Evolutionary conservation across 2,113 vertebrate genomes (phyloP).

Genomic region (Pedetes capensis): DNA sequence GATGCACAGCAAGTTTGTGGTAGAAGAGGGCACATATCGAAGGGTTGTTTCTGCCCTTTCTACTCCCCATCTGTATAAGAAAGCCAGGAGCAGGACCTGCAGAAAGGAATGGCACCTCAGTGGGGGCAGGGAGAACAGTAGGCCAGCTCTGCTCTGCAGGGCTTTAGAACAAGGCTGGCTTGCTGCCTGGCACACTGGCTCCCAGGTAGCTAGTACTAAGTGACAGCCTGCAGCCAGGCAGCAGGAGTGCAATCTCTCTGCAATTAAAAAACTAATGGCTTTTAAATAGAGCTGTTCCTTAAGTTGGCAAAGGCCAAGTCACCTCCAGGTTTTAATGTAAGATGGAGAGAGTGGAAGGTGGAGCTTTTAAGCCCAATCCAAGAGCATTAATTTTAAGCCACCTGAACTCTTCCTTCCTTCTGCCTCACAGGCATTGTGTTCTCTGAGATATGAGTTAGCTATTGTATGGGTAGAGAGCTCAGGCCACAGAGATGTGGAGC

Average conservation of each 20-base stretch:
- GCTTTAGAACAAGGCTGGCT: neutral
- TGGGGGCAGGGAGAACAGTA: neutral
- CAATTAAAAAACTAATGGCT: slow-evolving; percentile 54
- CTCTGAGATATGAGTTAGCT: neutral
- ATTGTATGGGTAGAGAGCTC: neutral
- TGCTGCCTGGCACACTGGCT: neutral
- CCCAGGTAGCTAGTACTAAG: slow-evolving; percentile 2
- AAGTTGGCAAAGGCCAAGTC: slow-evolving; percentile 40
- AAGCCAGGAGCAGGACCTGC: neutral
- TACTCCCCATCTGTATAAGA: neutral
- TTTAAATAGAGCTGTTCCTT: slow-evolving; percentile 63
- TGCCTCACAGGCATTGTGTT: neutral
- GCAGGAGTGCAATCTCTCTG: slow-evolving; percentile 42
- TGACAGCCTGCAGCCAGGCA: slow-evolving; percentile 51
- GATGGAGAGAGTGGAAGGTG: neutral
- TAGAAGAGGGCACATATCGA: no score
- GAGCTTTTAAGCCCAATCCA: slow-evolving; percentile 17
- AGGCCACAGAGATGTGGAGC: neutral
- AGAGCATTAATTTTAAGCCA: slow-evolving; percentile 24
- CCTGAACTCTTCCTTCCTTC: neutral
- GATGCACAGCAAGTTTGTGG: neutral
- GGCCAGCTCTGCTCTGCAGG: neutral
- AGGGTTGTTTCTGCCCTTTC: neutral
- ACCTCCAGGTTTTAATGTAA: slow-evolving; percentile 59
- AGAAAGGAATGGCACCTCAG: neutral